phyloP scores from a whole-genome alignment of 2,888 invertebrate genomes.

The Epistrophe grossulariae region DNA sequence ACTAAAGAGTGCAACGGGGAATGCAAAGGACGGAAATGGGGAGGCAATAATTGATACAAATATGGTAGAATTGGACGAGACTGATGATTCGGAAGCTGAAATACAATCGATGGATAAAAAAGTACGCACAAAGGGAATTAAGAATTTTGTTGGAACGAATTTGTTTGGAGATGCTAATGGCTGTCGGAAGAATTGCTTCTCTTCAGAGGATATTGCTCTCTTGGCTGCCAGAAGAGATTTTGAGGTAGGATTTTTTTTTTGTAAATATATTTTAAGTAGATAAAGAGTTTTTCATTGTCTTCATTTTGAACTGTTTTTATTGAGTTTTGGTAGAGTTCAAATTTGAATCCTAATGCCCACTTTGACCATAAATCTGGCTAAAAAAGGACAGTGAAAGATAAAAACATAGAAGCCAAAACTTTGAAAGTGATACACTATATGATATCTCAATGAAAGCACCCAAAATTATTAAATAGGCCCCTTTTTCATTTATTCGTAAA shows the following conservation, averaged over 20 bases:
- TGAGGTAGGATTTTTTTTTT: slow-evolving; percentile 78
- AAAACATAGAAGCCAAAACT: too few species aligned
- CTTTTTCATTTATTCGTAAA: too few species aligned
- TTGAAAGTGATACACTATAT: too few species aligned
- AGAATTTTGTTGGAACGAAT: slow-evolving; percentile 82
- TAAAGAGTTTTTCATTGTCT: not conserved
- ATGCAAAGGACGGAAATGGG: slow-evolving; percentile 25
- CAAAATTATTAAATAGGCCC: too few species aligned
- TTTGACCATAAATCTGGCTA: too few species aligned
- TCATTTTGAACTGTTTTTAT: too few species aligned
- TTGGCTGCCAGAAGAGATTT: slow-evolving; percentile 81
- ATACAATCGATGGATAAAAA: slow-evolving; percentile 7
- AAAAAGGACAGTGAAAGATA: too few species aligned
- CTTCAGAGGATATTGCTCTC: slow-evolving; percentile 81
- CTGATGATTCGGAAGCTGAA: slow-evolving; percentile 35
- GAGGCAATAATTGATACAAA: slow-evolving; percentile 49
- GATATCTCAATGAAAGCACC: too few species aligned
- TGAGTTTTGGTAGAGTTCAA: too few species aligned
- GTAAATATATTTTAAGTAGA: not conserved
- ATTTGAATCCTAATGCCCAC: too few species aligned
- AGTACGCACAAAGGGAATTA: slow-evolving; percentile 12
- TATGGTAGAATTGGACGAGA: slow-evolving; percentile 56
- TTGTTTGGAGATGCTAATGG: slow-evolving; percentile 78
- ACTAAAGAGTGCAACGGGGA: slow-evolving; percentile 9
- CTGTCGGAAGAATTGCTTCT: slow-evolving; percentile 80